Evolutionary conservation across 2,113 vertebrate species (phyloP).

Genomic region (Holacanthus passer): DNA sequence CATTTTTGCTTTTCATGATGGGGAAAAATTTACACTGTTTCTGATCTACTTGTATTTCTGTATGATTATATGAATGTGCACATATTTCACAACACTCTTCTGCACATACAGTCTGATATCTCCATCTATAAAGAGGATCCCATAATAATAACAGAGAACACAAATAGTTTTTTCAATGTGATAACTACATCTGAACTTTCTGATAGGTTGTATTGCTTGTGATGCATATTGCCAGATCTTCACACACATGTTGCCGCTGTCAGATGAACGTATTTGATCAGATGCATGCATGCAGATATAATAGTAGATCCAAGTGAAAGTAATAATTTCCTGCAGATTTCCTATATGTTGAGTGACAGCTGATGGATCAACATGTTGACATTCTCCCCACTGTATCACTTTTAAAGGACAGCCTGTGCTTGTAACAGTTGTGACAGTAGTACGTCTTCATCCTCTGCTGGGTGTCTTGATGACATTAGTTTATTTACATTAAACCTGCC

Average conservation of each 20-base stretch:
- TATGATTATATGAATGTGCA: not conserved
- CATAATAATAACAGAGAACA: not conserved
- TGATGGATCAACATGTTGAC: constrained; percentile 2
- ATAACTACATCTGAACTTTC: not conserved
- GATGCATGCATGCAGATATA: not conserved
- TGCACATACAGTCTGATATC: not conserved
- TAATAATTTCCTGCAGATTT: not conserved
- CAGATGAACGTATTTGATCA: not conserved
- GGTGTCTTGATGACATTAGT: constrained; percentile 50
- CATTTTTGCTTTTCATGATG: not conserved
- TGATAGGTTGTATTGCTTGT: not conserved
- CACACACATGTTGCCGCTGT: not conserved
- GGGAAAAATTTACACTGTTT: not conserved
- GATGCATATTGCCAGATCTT: not conserved
- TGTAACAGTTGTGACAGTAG: constrained; percentile 24
- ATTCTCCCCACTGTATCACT: constrained; percentile 8
- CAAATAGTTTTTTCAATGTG: not conserved
- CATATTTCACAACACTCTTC: not conserved
- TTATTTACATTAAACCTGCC: constrained; percentile 74
- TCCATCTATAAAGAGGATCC: not conserved
- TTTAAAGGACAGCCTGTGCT: constrained; percentile 42
- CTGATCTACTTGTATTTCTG: not conserved
- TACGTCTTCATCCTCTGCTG: constrained; percentile 21
- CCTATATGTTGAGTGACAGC: not conserved
- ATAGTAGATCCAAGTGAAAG: not conserved